Evolutionary conservation across 2,888 invertebrate species (phyloP).

Genomic region (Ennomos erosarius): DNA sequence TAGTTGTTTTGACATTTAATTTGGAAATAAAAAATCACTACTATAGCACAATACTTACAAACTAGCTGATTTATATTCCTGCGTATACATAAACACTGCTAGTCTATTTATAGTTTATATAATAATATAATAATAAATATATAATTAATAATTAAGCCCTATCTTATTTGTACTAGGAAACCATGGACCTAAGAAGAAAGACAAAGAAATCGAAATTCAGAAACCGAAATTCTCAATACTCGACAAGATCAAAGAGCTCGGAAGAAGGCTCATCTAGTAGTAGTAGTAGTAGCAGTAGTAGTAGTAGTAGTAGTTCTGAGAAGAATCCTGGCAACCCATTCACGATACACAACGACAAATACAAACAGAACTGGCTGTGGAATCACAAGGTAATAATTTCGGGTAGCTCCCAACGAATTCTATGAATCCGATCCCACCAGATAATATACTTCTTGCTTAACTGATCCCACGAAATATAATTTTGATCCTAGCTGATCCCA

Average conservation of each 20-base stretch:
- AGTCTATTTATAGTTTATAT: no score
- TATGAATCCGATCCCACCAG: no score
- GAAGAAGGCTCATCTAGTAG: not conserved
- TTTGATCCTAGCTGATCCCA: no score
- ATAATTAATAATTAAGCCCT: not conserved
- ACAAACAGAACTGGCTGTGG: conserved; percentile 71
- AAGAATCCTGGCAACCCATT: conserved; percentile 72
- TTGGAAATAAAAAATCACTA: no score
- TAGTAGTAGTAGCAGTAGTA: not conserved
- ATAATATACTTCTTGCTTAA: no score
- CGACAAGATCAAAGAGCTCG: not conserved
- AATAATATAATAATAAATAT: no score
- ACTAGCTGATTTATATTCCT: no score
- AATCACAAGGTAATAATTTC: conserved; percentile 56
- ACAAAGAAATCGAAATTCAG: conserved; percentile 26
- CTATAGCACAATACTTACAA: no score
- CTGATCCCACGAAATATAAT: no score
- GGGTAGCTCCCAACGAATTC: no score
- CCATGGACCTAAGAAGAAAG: conserved; percentile 28
- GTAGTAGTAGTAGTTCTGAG: conserved; percentile 42
- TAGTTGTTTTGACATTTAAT: no score
- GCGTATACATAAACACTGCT: no score
- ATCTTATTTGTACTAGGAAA: conserved; percentile 9
- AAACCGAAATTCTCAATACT: conserved; percentile 1
- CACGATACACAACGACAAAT: conserved; percentile 66